Evolutionary conservation across 2,888 invertebrate genomes (phyloP), one percentile per base, ranked within the genome.

Genomic region (Agriopis aurantiaria): DNA sequence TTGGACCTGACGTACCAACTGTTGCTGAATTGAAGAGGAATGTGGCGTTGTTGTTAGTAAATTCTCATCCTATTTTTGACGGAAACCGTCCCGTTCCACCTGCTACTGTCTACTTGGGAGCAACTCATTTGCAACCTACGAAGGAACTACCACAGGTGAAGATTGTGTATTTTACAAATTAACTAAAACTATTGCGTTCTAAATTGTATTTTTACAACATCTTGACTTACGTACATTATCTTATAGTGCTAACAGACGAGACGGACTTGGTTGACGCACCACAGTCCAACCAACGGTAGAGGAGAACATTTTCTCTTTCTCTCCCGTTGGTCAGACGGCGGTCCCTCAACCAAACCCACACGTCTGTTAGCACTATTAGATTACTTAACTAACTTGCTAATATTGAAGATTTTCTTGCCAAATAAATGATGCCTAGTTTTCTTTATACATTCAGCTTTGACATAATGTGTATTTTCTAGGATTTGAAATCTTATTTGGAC

Each of bases 51-150:
- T 48, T 85, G 9, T 80, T 85, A 52, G 48, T 83, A 40, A 85
- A 85, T 71, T 46, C 76, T 0, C 75, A 83, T 74, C 77, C 81
- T 1, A 68, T 82, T 0, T 81, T 82, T 55, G 81, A 74, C 14
- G 73, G 79, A 4, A 85, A 84, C n/a, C 71, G 85, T 41, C 83
- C 86, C 0, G 80, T 85, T 1, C 82, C 86, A 6, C 83, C 85
- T 0, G 82, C 79, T 41, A 78, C 83, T 0, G 61, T 83, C 1
- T 77, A 78, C 71, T 72, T 85, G 10, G 85, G 84, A 40, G 82
- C 77, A 40, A 51, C 83, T 0, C 83, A 85, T 74, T 63, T 81
- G 64, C 69, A 82, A 40, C 81, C 82, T 0, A 60, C 56, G 0
- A 79, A 83, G 63, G 69, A 77, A n/a, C 61, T 86, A 8, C 81